Conservation (phyloP, 53 echinoderm and acorn worm species). For the Temnopleurus reevesii region DNA sequence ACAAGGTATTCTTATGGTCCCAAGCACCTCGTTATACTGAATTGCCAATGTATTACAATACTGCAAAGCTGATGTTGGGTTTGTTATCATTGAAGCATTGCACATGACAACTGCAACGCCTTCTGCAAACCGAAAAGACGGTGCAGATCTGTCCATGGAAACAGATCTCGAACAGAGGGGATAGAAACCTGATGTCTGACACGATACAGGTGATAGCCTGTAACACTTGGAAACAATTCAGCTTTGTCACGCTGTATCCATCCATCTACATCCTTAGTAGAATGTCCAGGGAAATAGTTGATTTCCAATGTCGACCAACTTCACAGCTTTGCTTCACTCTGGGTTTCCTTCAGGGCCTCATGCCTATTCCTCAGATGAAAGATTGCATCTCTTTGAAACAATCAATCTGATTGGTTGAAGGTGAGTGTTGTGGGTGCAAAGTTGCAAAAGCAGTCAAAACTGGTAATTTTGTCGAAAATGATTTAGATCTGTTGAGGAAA, state of each 20-base stretch:
- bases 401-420: too few relatives aligned
- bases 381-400: background rate
- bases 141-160: background rate
- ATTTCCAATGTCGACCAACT: constrained; percentile 43
- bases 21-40: too few relatives aligned
- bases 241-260: constrained; percentile 24
- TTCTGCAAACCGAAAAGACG: background rate
- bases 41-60: too few relatives aligned
- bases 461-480: too few relatives aligned
- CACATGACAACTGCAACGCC: too few relatives aligned
- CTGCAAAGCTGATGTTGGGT: too few relatives aligned
- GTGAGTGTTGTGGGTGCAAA: too few relatives aligned
- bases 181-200: background rate
- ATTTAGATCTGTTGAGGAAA: too few relatives aligned
- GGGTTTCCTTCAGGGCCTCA: constrained; percentile 2
- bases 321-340: constrained; percentile 25
- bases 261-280: background rate
- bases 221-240: constrained; percentile 10
- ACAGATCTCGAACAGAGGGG: background rate
- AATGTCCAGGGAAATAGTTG: constrained; percentile 12
- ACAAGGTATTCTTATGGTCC: too few relatives aligned
- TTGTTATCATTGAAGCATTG: too few relatives aligned
- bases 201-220: background rate
- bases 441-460: too few relatives aligned
- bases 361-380: background rate